Evolutionary conservation across 1,140 invertebrate genomes (phyloP), one percentile per base, ranked within the genome.

Genomic region (Mya arenaria): DNA sequence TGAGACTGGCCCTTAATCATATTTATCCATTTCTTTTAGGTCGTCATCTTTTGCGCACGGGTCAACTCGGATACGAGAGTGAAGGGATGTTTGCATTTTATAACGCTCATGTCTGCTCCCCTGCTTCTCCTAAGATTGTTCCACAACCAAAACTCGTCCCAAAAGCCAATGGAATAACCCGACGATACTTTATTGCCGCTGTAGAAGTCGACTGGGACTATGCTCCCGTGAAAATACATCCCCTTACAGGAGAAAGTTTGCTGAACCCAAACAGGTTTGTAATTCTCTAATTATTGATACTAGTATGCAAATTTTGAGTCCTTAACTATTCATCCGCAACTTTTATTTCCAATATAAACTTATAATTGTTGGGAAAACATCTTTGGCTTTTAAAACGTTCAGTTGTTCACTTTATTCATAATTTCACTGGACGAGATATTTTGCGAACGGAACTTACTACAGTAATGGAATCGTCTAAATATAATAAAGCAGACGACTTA

Each of bases 171-270:
- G 74, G 62, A 8, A 39, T 78, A 17, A 13, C 58, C 56, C 39
- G 62, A 41, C 55, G 52, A 34, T 90, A 89, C 37, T 90, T 78
- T 55, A 88, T 90, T 37, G 89, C 55, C 25, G 86, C 85, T 6
- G 72, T 88, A 4, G 89, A 90, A 82, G 39, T 81, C 2, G 72
- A 85, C 52, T 90, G 89, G 89, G 81, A 90, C 34, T 90, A 87
- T 79, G 87, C 87, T 17, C 87, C 87, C 25, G 34, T 73, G 17
- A 78, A 66, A 28, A 37, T 4, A 25, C 62, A 78, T 56, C 44
- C 44, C 8, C 39, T 65, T 0, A 44, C 44, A 23, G 48, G 63
- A 1, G 63, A 56, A 15, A 66, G 44, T 30, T 56, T 78, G 13
- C 17, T 58, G 15, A 30, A 68, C 30, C 74, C 74, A n/a, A 25